Evolutionary conservation across 2,797 vertebrate species (phyloP).

Genomic region (Tadarida brasiliensis): DNA sequence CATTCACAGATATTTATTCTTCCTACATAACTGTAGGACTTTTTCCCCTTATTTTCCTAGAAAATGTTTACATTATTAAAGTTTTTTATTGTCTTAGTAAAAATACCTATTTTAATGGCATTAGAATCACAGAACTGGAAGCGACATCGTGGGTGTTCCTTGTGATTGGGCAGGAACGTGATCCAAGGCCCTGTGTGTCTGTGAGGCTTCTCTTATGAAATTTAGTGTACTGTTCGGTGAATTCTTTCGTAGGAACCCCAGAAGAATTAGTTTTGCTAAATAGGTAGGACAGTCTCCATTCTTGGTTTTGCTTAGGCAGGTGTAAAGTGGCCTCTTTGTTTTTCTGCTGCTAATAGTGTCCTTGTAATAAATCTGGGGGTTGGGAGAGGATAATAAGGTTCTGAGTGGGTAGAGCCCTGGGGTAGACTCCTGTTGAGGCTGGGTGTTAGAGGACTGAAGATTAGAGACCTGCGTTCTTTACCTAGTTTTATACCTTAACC

Average conservation of each 20-base stretch:
- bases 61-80: constrained; percentile 27
- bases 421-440: background rate
- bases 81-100: background rate
- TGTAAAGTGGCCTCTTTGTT: background rate
- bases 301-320: background rate
- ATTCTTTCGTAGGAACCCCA: background rate
- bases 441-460: background rate
- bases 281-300: background rate
- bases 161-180: background rate
- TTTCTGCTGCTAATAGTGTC: background rate
- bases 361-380: background rate
- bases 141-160: background rate
- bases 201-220: background rate
- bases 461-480: background rate
- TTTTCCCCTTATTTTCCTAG: background rate
- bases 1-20: constrained; percentile 9
- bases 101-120: background rate
- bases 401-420: background rate
- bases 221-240: background rate
- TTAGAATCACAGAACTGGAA: background rate
- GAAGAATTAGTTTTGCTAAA: background rate
- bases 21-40: background rate
- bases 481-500: background rate
- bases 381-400: rapidly evolving
- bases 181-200: background rate